Conservation (phyloP, 2,113 vertebrate genomes). For the Paramormyrops kingsleyae region DNA sequence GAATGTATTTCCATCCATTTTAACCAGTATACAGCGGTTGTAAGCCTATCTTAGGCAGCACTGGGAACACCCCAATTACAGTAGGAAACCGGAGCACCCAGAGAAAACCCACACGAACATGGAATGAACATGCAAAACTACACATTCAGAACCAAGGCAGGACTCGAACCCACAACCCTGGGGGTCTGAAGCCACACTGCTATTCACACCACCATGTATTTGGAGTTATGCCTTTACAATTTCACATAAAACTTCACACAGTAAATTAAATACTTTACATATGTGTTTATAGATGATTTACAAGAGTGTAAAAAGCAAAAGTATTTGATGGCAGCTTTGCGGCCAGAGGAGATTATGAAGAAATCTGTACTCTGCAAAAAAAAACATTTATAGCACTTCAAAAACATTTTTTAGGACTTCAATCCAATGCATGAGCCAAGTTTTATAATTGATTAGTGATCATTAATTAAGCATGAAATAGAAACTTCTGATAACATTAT, state of each 20-base stretch:
- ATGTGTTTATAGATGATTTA: neutral
- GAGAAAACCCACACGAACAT: neutral
- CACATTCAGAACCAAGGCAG: neutral
- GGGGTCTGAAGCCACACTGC: neutral
- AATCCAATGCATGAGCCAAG: neutral
- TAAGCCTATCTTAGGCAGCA: neutral
- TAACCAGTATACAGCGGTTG: neutral
- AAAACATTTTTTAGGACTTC: neutral
- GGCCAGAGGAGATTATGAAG: neutral
- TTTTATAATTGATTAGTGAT: neutral
- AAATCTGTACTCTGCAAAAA: neutral
- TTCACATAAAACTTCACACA: neutral
- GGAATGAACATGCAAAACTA: neutral
- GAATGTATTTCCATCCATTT: neutral
- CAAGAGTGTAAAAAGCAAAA: neutral
- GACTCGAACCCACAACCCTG: neutral
- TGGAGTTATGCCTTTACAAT: neutral
- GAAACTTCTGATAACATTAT: neutral
- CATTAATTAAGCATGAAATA: neutral
- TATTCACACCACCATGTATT: neutral
- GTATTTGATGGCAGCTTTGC: neutral
- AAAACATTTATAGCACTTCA: neutral
- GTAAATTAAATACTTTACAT: neutral
- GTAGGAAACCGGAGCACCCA: neutral
- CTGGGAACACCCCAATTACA: neutral